Conservation (phyloP, 2,113 vertebrate genomes). For the Mellivora capensis region DNA sequence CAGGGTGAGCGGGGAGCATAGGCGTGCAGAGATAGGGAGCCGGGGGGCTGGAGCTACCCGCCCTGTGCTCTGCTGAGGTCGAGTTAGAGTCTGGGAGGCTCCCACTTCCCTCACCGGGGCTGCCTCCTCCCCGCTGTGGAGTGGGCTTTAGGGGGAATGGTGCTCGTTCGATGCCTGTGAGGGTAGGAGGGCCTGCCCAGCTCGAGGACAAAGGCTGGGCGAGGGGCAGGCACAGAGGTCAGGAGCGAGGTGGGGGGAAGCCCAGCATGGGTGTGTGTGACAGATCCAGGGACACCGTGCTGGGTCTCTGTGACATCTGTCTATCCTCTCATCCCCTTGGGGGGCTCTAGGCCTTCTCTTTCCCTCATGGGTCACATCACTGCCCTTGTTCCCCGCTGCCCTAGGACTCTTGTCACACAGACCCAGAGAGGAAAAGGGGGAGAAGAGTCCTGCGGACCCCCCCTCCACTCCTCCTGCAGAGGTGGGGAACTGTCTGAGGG, state of each 20-base stretch:
- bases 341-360: neutral
- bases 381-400: no score
- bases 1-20: rapidly evolving
- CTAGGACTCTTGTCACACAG: neutral
- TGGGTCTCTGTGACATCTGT: neutral
- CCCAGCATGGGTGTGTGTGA: neutral
- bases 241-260: neutral
- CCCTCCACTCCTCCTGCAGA: neutral
- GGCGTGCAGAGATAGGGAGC: neutral
- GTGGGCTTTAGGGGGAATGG: neutral
- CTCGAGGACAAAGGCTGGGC: neutral
- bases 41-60: rapidly evolving
- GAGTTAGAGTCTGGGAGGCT: neutral
- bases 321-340: neutral
- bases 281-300: neutral
- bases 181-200: neutral
- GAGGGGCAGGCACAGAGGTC: neutral
- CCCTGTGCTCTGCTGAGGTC: neutral
- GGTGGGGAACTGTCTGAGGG: neutral
- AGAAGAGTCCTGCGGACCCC: neutral
- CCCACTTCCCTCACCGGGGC: neutral
- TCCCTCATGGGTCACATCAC: neutral
- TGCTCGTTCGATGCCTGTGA: neutral
- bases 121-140: neutral
- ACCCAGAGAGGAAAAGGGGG: neutral